phyloP scores from a whole-genome alignment of 1,140 invertebrate species.

The Drosophila elegans region DNA sequence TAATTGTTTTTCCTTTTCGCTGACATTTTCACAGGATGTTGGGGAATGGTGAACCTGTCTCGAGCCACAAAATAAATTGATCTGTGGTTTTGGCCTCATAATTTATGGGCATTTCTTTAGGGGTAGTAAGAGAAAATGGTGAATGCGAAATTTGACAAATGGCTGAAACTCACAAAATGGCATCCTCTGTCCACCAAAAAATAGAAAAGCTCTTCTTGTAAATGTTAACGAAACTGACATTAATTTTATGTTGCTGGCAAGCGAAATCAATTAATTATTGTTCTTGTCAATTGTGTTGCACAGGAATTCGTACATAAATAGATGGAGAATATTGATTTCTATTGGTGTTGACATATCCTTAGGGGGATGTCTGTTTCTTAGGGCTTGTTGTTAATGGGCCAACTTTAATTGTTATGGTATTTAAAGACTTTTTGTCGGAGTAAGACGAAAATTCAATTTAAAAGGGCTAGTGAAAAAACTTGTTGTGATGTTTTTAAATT shows the following conservation, averaged over 20 bases:
- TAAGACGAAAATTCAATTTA: too few species aligned
- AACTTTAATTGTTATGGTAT: conserved; percentile 1
- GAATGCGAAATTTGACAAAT: conserved; percentile 71
- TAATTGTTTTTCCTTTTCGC: conserved; percentile 70
- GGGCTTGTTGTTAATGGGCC: conserved; percentile 6
- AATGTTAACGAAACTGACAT: conserved; percentile 62
- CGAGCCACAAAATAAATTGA: conserved; percentile 77
- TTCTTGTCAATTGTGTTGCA: conserved; percentile 19
- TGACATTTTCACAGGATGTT: conserved; percentile 40
- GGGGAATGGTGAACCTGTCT: conserved; percentile 41
- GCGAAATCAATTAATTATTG: conserved; percentile 62
- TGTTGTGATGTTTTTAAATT: too few species aligned
- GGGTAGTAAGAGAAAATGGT: neutral
- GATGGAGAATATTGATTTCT: conserved; percentile 49
- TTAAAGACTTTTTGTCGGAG: neutral
- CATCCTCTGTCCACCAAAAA: conserved; percentile 10
- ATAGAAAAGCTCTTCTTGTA: conserved; percentile 34
- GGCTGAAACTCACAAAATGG: conserved; percentile 57
- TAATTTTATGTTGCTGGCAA: conserved; percentile 64
- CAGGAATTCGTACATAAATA: conserved; percentile 14
- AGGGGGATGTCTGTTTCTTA: conserved; percentile 12
- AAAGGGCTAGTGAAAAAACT: too few species aligned
- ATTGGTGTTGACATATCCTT: conserved; percentile 52
- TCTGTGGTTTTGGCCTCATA: conserved; percentile 72
- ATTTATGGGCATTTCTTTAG: conserved; percentile 58